Conservation (phyloP, 2,113 vertebrate species). For the Enhydra lutris region DNA sequence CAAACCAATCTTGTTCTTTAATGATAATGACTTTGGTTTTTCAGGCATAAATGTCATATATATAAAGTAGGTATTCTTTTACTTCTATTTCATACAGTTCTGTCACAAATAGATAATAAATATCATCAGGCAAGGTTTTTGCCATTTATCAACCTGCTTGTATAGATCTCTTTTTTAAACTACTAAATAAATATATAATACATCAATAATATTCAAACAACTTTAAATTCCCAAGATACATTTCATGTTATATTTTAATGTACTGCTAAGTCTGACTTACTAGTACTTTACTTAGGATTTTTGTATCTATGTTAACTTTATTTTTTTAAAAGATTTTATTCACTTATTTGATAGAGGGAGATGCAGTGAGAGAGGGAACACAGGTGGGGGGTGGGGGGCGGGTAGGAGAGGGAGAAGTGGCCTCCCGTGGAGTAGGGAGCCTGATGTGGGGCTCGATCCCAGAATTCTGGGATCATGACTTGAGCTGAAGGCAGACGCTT, state of each 20-base stretch:
- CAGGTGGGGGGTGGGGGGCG: accelerated
- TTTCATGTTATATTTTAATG: neutral
- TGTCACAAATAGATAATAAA: neutral
- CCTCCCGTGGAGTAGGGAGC: too few species aligned
- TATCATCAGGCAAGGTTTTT: neutral
- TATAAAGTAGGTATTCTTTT: neutral
- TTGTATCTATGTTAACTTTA: neutral
- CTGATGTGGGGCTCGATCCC: too few species aligned
- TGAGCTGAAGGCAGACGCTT: too few species aligned
- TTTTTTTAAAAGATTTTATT: too few species aligned
- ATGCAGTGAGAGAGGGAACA: too few species aligned
- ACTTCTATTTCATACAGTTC: neutral
- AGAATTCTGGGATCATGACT: too few species aligned
- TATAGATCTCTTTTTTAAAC: neutral
- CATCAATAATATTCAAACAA: neutral
- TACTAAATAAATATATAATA: neutral
- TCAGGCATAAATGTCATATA: neutral
- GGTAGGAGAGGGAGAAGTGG: too few species aligned
- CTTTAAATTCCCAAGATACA: neutral
- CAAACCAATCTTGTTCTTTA: neutral
- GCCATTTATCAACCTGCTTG: neutral
- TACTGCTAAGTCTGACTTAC: neutral
- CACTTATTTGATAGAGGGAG: too few species aligned
- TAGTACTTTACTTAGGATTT: neutral
- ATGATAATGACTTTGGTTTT: neutral